phyloP scores from a whole-genome alignment of 2,888 invertebrate genomes.

The Pollenia labialis region DNA sequence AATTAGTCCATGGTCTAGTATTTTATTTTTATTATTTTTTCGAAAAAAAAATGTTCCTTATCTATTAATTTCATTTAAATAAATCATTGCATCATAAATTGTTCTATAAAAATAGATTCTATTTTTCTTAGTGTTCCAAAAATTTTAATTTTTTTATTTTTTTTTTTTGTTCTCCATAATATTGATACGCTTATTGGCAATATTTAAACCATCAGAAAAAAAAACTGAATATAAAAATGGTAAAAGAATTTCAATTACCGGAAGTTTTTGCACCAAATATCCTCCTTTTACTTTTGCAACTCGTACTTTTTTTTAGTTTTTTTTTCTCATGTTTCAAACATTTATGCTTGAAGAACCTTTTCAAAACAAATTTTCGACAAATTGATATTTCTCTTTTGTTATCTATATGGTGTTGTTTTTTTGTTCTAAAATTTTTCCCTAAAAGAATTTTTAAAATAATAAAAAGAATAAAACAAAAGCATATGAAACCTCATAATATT shows the following conservation, averaged over 20 bases:
- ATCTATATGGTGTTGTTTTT: constrained; percentile 28
- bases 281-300: constrained; percentile 43
- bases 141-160: background rate
- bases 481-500: constrained; percentile 60
- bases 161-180: background rate
- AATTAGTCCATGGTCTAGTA: too few relatives aligned
- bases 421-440: background rate
- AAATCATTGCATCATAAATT: background rate
- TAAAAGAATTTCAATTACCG: constrained; percentile 71
- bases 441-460: constrained; percentile 31
- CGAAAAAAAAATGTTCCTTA: too few relatives aligned
- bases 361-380: constrained; percentile 73
- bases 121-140: background rate
- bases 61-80: background rate
- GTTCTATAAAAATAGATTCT: background rate
- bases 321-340: constrained; percentile 4
- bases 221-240: constrained; percentile 16
- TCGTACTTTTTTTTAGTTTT: background rate
- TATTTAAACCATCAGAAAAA: constrained; percentile 3
- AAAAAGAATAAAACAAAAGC: constrained; percentile 18
- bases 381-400: constrained; percentile 71
- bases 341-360: constrained; percentile 69
- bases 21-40: too few relatives aligned
- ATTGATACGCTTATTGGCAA: constrained; percentile 55
- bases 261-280: constrained; percentile 62